Conservation (phyloP, 1,140 invertebrate genomes). For the Homalodisca vitripennis region DNA sequence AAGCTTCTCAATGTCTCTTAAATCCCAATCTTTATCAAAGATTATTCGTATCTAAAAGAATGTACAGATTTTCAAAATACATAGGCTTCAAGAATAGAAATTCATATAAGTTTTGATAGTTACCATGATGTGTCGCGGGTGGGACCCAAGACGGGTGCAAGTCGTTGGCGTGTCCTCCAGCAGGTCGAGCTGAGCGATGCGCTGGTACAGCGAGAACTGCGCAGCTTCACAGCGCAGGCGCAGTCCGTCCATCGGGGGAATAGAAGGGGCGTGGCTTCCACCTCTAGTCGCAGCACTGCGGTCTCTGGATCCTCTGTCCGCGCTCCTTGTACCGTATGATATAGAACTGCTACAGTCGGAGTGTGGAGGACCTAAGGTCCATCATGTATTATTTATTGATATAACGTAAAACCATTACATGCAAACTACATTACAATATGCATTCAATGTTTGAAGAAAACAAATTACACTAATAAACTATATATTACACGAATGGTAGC, state of each 20-base stretch:
- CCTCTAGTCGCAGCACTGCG: slow-evolving; percentile 42
- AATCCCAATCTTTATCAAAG: too few species aligned
- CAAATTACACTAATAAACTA: neutral
- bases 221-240: slow-evolving; percentile 50
- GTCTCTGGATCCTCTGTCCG: neutral
- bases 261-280: slow-evolving; percentile 46
- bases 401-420: too few species aligned
- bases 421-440: too few species aligned
- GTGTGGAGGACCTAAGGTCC: neutral
- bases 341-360: neutral
- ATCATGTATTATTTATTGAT: too few species aligned
- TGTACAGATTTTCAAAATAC: too few species aligned
- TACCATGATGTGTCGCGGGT: slow-evolving; percentile 42
- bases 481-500: neutral
- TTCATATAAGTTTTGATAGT: too few species aligned
- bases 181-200: slow-evolving; percentile 46
- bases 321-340: neutral
- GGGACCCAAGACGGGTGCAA: slow-evolving; percentile 50
- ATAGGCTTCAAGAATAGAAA: too few species aligned
- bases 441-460: too few species aligned
- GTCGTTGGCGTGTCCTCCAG: slow-evolving; percentile 50
- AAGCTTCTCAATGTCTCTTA: too few species aligned
- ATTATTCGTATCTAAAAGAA: too few species aligned
- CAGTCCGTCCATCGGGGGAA: slow-evolving; percentile 50
- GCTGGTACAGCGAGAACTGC: slow-evolving; percentile 49